Evolutionary conservation across 2,888 invertebrate species (phyloP), one percentile per base, ranked within the genome.

Genomic region (Drosophila mayaguana): DNA sequence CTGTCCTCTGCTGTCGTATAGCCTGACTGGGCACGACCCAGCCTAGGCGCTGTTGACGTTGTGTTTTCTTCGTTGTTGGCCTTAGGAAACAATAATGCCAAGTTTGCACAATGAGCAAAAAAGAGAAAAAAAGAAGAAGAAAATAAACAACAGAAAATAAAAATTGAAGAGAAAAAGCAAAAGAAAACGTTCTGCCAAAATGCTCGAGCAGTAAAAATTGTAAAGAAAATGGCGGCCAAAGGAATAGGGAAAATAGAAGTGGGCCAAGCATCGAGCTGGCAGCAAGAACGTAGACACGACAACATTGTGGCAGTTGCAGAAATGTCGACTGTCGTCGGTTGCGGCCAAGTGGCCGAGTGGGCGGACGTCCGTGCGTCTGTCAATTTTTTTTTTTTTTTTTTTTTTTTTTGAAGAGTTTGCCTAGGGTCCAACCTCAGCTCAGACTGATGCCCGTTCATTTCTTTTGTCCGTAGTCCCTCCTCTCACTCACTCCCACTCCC

Each of bases 41-140:
- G 66, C 64, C 63, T 68, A 79, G 72, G 64, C 74, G 67, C 81
- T 81, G 84, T 82, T 88, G 80, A 75, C 81, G 77, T 82, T 89
- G 78, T 88, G 75, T 83, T 87, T 79, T 83, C 74, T 74, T 74
- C 72, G 63, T 72, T 81, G 72, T 80, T 88, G 76, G 91, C 90
- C 90, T 87, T 81, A 88, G 90, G 90, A 88, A 90, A 87, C 87
- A 90, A 90, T 91, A 90, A 89, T 84, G 88, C 83, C 88, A 88
- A 89, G 91, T 89, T 91, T 88, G 90, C 83, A 89, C 86, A 91
- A 88, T 88, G 81, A 80, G 79, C 74, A 70, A 75, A 80, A 75
- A 46, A 62, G 51, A 57, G 64, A 50, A 40, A 56, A 65, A 57
- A 59, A 54, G 7, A 22, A 11, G 43, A 61, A 53, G 34, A 53